Evolutionary conservation across 2,113 vertebrate species (phyloP).

Genomic region (Mirounga angustirostris): DNA sequence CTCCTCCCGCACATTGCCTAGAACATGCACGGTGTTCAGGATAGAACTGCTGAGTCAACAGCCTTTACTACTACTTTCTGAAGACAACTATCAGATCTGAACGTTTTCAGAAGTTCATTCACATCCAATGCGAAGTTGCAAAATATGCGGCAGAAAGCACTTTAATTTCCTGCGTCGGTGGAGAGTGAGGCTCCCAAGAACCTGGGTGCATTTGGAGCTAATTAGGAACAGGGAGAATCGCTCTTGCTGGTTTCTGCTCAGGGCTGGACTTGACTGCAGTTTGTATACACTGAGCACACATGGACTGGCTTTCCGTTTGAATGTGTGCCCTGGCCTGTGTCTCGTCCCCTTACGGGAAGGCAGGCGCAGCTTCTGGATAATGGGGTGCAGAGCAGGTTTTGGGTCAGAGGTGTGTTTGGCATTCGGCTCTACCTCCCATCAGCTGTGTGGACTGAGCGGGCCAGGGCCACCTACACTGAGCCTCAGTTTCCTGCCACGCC

Average conservation of each 20-base stretch:
- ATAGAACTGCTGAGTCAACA: too few relatives aligned
- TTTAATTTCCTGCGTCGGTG: accelerated
- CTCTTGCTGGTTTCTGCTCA: too few relatives aligned
- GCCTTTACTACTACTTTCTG: not conserved
- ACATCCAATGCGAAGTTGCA: not conserved
- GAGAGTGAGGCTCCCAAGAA: not conserved
- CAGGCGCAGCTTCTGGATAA: not conserved
- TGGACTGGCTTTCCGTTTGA: not conserved
- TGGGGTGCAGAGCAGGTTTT: accelerated
- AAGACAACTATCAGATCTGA: not conserved
- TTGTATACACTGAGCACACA: not conserved
- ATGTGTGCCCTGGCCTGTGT: too few relatives aligned
- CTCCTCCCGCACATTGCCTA: not conserved
- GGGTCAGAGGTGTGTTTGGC: not conserved
- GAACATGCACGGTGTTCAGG: too few relatives aligned
- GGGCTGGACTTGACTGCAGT: not conserved
- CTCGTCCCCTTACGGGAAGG: accelerated
- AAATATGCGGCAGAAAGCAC: not conserved
- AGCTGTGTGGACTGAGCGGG: not conserved
- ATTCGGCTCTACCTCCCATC: accelerated
- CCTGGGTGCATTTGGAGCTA: accelerated
- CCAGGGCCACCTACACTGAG: too few relatives aligned
- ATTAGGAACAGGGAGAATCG: not conserved
- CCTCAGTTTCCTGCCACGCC: not conserved
- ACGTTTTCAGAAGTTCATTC: not conserved